Percentiles rank a stretch among this genome's conserved stretches.
These are phyloP conservation scores for Loriculus beryllinus DNA, from an alignment of 2,797 vertebrate genomes.

Conservation along the genomic window DNA sequence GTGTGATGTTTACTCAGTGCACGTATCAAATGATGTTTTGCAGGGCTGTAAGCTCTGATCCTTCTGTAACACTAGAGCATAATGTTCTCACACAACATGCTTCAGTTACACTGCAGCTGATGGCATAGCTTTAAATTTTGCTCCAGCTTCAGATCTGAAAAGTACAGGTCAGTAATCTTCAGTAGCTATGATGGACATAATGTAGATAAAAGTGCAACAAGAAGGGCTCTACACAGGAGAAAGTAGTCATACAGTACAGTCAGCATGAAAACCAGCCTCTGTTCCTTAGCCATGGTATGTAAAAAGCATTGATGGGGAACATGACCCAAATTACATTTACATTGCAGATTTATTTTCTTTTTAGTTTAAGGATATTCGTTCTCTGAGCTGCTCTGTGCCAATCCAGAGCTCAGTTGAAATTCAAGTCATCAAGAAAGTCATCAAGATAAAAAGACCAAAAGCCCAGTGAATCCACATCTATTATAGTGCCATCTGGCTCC, in stretches of 20 bases:
- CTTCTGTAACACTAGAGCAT: not conserved
- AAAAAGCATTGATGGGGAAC: not conserved
- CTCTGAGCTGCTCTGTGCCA: not conserved
- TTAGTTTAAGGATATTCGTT: not conserved
- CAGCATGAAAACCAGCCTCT: not conserved
- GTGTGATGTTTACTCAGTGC: not conserved
- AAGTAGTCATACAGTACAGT: not conserved
- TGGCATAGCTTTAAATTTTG: conserved; percentile 8
- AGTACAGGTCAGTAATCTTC: not conserved
- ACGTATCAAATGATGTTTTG: not conserved
- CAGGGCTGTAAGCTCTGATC: not conserved
- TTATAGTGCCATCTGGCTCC: not conserved
- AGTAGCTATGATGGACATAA: not conserved
- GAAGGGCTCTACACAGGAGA: not conserved
- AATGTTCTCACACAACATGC: not conserved
- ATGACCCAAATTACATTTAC: not conserved
- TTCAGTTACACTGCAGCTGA: not conserved
- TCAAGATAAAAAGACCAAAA: not conserved
- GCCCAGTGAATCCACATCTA: not conserved
- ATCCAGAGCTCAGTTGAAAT: not conserved
- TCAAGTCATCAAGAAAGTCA: not conserved
- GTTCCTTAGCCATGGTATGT: not conserved
- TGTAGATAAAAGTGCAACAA: not conserved
- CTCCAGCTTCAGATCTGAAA: not conserved
- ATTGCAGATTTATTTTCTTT: not conserved